A percentile compares a stretch with the other conserved stretches of the same genome.
These are phyloP conservation scores for Puma concolor DNA, from an alignment of 2,113 vertebrate species.

Conservation along the genomic window DNA sequence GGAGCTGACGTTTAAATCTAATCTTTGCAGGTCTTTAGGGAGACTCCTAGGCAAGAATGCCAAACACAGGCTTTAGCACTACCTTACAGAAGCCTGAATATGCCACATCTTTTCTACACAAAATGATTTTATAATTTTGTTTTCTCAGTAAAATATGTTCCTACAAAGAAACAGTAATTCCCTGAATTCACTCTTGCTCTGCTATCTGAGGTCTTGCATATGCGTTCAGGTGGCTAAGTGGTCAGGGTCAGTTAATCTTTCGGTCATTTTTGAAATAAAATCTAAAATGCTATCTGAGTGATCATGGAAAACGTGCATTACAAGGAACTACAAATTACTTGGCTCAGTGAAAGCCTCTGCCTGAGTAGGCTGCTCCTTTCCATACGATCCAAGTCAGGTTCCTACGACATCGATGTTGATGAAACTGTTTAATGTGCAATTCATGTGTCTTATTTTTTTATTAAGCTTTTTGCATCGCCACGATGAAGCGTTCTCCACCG, in stretches of 20 bases:
- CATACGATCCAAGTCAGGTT: neutral
- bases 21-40: neutral
- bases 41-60: neutral
- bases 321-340: neutral
- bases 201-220: neutral
- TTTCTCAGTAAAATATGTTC: neutral
- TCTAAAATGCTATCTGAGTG: neutral
- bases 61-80: neutral
- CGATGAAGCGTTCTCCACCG: constrained; percentile 98
- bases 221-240: neutral
- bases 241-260: neutral
- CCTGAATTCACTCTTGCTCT: neutral
- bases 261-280: constrained; percentile 39
- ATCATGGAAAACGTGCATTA: neutral
- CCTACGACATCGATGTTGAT: neutral
- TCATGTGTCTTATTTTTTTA: constrained; percentile 16
- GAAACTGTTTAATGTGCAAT: neutral
- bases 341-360: neutral
- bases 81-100: neutral
- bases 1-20: neutral
- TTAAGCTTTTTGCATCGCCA: constrained; percentile 97
- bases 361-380: neutral
- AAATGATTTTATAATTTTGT: constrained; percentile 26
- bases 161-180: neutral
- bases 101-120: neutral